These are phyloP conservation scores for Globia sparganii DNA, from an alignment of 2,888 invertebrate species.

Conservation along the genomic window DNA sequence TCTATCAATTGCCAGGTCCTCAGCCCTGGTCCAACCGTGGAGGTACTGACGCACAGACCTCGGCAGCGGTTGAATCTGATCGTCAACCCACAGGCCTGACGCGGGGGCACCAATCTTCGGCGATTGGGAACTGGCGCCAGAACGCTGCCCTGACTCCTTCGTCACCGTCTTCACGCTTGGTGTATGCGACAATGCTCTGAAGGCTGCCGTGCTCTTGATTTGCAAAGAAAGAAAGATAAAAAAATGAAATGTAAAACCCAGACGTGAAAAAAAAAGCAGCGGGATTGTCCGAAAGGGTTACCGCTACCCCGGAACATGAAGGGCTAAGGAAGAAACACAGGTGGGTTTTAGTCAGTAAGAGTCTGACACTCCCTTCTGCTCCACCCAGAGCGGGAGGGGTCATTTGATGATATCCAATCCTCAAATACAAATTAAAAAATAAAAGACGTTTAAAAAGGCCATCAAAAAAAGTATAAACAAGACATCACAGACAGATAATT, in stretches of 20 bases:
- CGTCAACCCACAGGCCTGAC: constrained; percentile 77
- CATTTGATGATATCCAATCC: too few species aligned
- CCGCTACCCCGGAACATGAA: too few species aligned
- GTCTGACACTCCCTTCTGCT: too few species aligned
- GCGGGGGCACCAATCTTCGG: background rate
- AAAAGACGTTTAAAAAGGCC: too few species aligned
- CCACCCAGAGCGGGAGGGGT: too few species aligned
- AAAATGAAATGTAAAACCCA: background rate
- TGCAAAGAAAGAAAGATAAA: background rate
- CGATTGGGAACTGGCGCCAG: background rate
- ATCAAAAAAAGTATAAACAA: background rate
- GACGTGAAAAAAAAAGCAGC: too few species aligned
- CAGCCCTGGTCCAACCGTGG: constrained; percentile 83
- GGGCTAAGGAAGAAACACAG: too few species aligned
- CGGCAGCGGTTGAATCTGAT: constrained; percentile 85
- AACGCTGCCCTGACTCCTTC: constrained; percentile 70
- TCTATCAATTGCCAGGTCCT: constrained; percentile 78
- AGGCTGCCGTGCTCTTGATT: constrained; percentile 76
- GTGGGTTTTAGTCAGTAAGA: too few species aligned
- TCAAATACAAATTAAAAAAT: too few species aligned
- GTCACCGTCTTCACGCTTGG: constrained; percentile 20
- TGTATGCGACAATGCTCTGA: constrained; percentile 59
- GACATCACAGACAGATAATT: too few species aligned
- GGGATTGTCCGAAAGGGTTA: too few species aligned
- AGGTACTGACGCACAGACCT: constrained; percentile 81